Evolutionary conservation across 1,140 invertebrate genomes (phyloP), one percentile per base, ranked within the genome.

Genomic region (Eurytemora carolleeae): DNA sequence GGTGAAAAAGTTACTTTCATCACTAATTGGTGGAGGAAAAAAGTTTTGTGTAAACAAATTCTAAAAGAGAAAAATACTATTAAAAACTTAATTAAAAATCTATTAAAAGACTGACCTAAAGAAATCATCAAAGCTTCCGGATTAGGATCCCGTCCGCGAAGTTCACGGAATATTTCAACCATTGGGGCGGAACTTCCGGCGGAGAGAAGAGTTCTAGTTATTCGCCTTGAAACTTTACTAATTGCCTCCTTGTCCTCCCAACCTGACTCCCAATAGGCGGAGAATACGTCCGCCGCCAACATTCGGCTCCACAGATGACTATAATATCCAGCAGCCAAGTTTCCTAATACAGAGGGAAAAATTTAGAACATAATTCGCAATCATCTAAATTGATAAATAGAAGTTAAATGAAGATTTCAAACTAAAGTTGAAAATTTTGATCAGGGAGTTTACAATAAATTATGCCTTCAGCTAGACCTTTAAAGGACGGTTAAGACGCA

Each of bases 271-370:
- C 82, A 73, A 70, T 94, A 93, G 44, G 85, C 83, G 70, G 80
- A 82, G 67, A 84, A 91, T 17, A 85, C 77, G 73, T 96, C 91
- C 1, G 89, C 87, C 1, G 89, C 89, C 26, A 93, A 77, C 78
- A 96, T 83, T 73, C 80, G 76, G 1, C 86, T 84, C 85, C 86
- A 90, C 2, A 71, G 67, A 58, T 70, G 64, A 2, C 70, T 70
- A 65, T 75, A 77, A 64, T 75, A 75, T 2, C 71, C 69, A 24
- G 74, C 75, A 22, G 71, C 68, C 67, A 70, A 70, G 3, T 69
- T 65, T 25, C 67, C 64, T n/a, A 70, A 54, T 64, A 67, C 17
- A n/a, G 44, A n/a, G 44, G 44, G 44, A 17, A n/a, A 52, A 17
- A 52, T n/a, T 52, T 17, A 52, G 17, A 17, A 52, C 44, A 17